Evolutionary conservation across 2,888 invertebrate genomes (phyloP).

Genomic region (Chrysodeixis includens): DNA sequence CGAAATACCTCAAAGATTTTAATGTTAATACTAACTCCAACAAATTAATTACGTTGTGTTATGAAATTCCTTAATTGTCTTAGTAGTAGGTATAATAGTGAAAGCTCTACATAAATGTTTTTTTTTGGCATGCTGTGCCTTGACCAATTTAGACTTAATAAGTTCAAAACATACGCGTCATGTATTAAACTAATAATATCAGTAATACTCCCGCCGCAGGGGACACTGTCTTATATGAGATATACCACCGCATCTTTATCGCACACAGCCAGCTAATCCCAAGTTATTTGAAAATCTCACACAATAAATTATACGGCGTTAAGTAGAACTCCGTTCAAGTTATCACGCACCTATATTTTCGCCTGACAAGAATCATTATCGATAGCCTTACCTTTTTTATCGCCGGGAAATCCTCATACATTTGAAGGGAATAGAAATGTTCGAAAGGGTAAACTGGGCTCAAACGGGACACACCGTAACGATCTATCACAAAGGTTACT

Average conservation of each 20-base stretch:
- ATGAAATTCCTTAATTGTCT: too few relatives aligned
- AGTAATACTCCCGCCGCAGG: not conserved
- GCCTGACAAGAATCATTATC: not conserved
- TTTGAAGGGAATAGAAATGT: not conserved
- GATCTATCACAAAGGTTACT: conserved; percentile 1
- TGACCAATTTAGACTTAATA: too few relatives aligned
- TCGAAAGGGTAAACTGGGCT: not conserved
- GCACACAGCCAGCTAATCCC: not conserved
- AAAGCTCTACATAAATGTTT: too few relatives aligned
- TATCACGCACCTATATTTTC: not conserved
- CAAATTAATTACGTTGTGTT: too few relatives aligned
- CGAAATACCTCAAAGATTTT: too few relatives aligned
- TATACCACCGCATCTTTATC: not conserved
- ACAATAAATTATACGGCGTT: not conserved
- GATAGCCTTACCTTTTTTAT: conserved; percentile 4
- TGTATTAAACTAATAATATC: not conserved
- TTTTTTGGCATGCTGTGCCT: too few relatives aligned
- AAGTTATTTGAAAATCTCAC: not conserved
- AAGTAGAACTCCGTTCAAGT: not conserved
- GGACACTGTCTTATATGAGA: not conserved
- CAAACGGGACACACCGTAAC: conserved; percentile 1
- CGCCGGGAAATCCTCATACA: not conserved
- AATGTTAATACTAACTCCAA: too few relatives aligned
- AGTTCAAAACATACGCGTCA: too few relatives aligned
- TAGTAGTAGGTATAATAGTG: too few relatives aligned